Evolutionary conservation across 2,797 vertebrate species (phyloP).

Genomic region (Pangasius krempfi): DNA sequence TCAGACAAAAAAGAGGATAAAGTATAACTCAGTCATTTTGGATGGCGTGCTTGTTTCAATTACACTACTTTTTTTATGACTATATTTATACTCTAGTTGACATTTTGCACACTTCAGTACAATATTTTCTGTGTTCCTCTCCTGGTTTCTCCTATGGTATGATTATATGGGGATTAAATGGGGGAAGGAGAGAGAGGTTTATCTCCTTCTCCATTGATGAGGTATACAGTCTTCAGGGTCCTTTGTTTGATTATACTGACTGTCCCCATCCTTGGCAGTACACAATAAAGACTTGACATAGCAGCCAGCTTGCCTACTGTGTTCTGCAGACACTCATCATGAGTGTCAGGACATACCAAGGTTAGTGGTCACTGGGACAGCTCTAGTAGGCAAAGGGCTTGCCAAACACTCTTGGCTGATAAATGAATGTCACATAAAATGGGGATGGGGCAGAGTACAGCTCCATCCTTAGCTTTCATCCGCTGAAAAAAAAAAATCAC

Average conservation of each 20-base stretch:
- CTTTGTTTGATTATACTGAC: conserved; percentile 92
- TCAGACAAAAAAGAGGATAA: background rate
- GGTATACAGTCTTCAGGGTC: conserved; percentile 89
- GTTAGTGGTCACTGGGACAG: conserved; percentile 97
- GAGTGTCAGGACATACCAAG: conserved; percentile 99
- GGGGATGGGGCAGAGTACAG: conserved; percentile 66
- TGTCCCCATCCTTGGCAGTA: conserved; percentile 88
- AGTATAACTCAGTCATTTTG: background rate
- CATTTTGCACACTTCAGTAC: conserved; percentile 49
- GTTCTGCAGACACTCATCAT: conserved; percentile 98
- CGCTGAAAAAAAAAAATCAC: background rate
- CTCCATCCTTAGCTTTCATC: conserved; percentile 15
- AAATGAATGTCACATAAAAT: conserved; percentile 89
- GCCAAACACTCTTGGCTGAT: conserved; percentile 90
- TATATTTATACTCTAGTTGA: conserved; percentile 42
- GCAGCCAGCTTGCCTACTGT: conserved; percentile 90
- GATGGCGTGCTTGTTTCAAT: conserved; percentile 31
- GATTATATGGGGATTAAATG: conserved; percentile 71
- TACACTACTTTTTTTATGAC: background rate
- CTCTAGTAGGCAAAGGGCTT: conserved; percentile 83
- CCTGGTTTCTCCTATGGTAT: conserved; percentile 70
- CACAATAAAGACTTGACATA: conserved; percentile 98
- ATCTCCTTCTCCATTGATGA: conserved; percentile 58
- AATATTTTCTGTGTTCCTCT: conserved; percentile 56
- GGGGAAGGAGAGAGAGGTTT: conserved; percentile 53